Base-by-base conservation (phyloP, 30 jellyfish, hydroid and myxozoan genomes). In the Pelagia noctiluca region DNA sequence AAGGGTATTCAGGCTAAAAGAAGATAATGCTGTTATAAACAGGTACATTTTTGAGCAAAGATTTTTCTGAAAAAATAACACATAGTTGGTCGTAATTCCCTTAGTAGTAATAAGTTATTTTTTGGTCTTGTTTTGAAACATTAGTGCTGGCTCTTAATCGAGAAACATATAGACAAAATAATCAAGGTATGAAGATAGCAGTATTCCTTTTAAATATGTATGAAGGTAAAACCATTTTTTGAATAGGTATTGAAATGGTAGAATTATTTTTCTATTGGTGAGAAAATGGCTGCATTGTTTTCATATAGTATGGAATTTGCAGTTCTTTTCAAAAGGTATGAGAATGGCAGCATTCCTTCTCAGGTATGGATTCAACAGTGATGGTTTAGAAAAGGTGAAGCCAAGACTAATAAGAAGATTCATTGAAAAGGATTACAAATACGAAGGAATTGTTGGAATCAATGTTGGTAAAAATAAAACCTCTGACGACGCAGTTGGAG, bases 1-100 rank as follows among this genome's bases (percentile, higher is more conserved):
- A 57, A 65, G 99, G 47, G 95, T 94, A 11, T 94, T 94, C 83
- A 74, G 99, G 32, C 69, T 94, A 32, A 1, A 21, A 0, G 95
- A 94, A 54, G 97, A 94, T 78, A 83, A 50, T 46, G 99, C 96
- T 24, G 83, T 94, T 19, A 94, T 94, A 1, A 94, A 94, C 67
- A 78, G 98, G 97, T 81, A 32, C 71, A 22, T 18, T 23, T 18
- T 22, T 33, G 34, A 16, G 22, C 10, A 1, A 47, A 0, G 1
- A 37, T 50, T 52, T 35, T 28, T 42, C 35, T 48, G 28, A 57
- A 18, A 2, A 5, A 68, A 68, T n/a, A n/a, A n/a, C n/a, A n/a
- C n/a, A n/a, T n/a, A n/a, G n/a, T n/a, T n/a, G n/a, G n/a, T n/a
- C n/a, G n/a, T n/a, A n/a, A n/a, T n/a, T n/a, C n/a, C n/a, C n/a